A percentile compares a stretch with the other conserved stretches of the same genome.
phyloP scores from a whole-genome alignment of 2,113 vertebrate species.

The Puffinus mauretanicus region DNA sequence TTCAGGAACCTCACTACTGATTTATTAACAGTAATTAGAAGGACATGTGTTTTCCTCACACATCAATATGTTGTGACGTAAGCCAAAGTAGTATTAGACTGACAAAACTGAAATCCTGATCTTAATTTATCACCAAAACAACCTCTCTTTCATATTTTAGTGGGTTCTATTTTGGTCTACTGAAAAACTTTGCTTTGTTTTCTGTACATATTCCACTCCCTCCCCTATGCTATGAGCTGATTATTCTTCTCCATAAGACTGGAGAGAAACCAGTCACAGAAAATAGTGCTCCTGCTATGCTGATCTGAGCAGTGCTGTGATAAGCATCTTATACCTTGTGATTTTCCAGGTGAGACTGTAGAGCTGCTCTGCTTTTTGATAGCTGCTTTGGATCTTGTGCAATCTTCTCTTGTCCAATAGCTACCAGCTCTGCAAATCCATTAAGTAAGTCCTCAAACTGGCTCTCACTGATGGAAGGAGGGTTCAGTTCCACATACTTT shows the following conservation, averaged over 20 bases:
- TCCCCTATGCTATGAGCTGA: background rate
- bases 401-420: slow-evolving; percentile 74
- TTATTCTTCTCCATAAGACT: background rate
- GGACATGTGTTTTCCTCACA: background rate
- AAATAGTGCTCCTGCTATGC: background rate
- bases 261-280: background rate
- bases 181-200: background rate
- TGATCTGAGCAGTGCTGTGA: background rate
- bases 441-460: slow-evolving; percentile 73
- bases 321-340: slow-evolving; percentile 77
- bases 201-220: background rate
- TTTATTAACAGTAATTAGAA: background rate
- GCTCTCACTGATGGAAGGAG: slow-evolving; percentile 63
- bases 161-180: background rate
- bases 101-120: background rate
- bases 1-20: background rate
- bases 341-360: slow-evolving; percentile 72
- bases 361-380: slow-evolving; percentile 61
- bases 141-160: background rate
- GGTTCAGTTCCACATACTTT: slow-evolving; percentile 66
- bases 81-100: background rate
- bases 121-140: background rate
- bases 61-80: background rate
- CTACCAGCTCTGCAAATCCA: slow-evolving; percentile 74
- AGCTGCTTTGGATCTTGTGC: slow-evolving; percentile 21